Evolutionary conservation across 1,140 invertebrate genomes (phyloP), one percentile per base, ranked within the genome.

Genomic region (Heliconius eleuchia): DNA sequence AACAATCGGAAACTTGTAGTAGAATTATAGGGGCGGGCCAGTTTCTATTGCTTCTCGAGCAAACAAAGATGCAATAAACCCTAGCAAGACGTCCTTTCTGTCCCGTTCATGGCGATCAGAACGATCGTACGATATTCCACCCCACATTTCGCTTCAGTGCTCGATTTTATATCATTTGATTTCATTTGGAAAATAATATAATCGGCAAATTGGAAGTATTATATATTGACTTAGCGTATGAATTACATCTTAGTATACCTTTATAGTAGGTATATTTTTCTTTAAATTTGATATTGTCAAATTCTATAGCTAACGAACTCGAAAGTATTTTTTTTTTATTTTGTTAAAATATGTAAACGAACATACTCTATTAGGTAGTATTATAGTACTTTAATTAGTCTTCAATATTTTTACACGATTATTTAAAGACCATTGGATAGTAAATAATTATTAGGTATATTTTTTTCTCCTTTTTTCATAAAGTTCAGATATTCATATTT

Each of bases 21-120:
- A 85, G 85, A 87, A 88, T 88, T 86, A 87, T 80, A 73, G 79
- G 82, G 83, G 83, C 78, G 83, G 85, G 83, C 55, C 79, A 66
- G 72, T 78, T 81, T 80, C 80, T 80, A 89, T 89, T 89, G 89
- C 86, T 88, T 86, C 83, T 82, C 79, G 82, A 85, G 89, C 88
- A 92, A 92, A 92, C 89, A 92, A 87, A 89, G 88, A 88, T 89
- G 89, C 88, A 92, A 92, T 92, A 92, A 92, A 91, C 87, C 82
- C 81, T 81, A 78, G 77, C 82, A 86, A 86, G 85, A 86, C 85
- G 84, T 81, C 73, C 80, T 83, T 60, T 66, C 60, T 30, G 60
- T 66, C 19, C 18, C 39, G 23, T 50, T 50, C 46, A 74, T 52
- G 13, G 73, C 23, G 37, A 19, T 55, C 50, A 4, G 52, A 46